A percentile compares a stretch with the other conserved stretches of the same genome.
These are phyloP conservation scores for Sebastes hubbsi DNA, from an alignment of 2,797 vertebrate genomes.

Conservation along the genomic window DNA sequence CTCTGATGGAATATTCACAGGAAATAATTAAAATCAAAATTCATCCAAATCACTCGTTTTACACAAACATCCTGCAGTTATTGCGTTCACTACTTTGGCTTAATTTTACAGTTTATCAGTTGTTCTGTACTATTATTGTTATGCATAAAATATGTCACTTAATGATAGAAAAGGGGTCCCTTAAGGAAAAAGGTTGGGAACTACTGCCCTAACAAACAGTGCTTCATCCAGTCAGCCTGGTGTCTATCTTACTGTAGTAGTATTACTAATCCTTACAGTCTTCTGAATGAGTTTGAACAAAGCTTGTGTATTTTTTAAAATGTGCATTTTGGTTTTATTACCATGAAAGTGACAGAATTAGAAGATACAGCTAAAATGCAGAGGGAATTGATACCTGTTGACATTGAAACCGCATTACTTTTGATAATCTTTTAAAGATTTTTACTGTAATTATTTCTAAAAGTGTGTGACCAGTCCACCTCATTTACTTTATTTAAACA, in stretches of 20 bases:
- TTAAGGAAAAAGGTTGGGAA: no score
- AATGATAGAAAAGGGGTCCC: no score
- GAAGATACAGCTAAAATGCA: background rate
- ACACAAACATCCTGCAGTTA: no score
- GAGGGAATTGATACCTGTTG: background rate
- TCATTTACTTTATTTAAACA: constrained; percentile 6
- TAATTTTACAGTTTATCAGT: no score
- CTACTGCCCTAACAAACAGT: background rate
- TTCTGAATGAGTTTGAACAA: constrained; percentile 45
- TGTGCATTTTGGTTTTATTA: constrained; percentile 17
- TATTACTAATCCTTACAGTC: constrained; percentile 23
- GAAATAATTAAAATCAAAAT: no score
- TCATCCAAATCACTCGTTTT: no score
- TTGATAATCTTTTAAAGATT: background rate
- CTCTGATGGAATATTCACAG: no score
- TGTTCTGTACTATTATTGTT: no score
- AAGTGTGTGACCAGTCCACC: background rate
- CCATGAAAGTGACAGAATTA: background rate
- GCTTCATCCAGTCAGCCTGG: constrained; percentile 12
- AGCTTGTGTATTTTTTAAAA: constrained; percentile 26
- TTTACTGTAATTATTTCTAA: background rate
- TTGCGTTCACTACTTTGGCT: no score
- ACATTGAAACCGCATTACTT: background rate
- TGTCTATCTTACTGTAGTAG: constrained; percentile 6
- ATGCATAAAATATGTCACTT: no score